These are phyloP conservation scores for Halcyon badia DNA, from an alignment of 2,797 vertebrate species.

Conservation along the genomic window DNA sequence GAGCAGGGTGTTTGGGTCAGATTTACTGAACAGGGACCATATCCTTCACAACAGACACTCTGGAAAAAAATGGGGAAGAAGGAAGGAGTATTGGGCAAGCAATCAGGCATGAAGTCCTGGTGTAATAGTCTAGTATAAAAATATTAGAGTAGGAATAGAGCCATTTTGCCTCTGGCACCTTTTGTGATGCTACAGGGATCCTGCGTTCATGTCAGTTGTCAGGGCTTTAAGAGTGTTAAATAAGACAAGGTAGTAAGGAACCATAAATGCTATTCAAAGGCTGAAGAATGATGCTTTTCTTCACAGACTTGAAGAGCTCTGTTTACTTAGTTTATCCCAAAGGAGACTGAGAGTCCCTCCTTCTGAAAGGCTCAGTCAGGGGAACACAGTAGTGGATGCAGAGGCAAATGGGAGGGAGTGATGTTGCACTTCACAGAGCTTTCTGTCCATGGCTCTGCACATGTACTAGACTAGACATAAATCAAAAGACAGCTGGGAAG, in stretches of 20 bases:
- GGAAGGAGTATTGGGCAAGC: not conserved
- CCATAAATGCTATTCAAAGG: not conserved
- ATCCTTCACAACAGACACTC: not conserved
- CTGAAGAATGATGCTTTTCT: not conserved
- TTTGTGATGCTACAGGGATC: not conserved
- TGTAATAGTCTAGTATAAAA: not conserved
- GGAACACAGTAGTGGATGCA: not conserved
- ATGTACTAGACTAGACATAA: not conserved
- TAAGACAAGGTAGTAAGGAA: not conserved
- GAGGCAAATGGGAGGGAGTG: not conserved
- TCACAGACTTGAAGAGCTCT: not conserved
- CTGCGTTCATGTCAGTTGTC: not conserved
- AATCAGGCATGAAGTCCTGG: not conserved
- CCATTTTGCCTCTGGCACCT: not conserved
- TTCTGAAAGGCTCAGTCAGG: not conserved
- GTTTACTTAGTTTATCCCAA: not conserved
- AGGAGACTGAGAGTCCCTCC: not conserved
- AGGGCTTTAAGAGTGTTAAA: not conserved
- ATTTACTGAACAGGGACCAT: not conserved
- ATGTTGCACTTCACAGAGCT: not conserved
- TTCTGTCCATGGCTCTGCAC: not conserved
- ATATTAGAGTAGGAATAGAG: not conserved
- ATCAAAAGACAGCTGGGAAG: not conserved
- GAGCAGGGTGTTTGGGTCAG: not conserved
- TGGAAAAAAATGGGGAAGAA: not conserved